Evolutionary conservation across 2,888 invertebrate species (phyloP), one percentile per base, ranked within the genome.

Genomic region (Lasius fuliginosus): DNA sequence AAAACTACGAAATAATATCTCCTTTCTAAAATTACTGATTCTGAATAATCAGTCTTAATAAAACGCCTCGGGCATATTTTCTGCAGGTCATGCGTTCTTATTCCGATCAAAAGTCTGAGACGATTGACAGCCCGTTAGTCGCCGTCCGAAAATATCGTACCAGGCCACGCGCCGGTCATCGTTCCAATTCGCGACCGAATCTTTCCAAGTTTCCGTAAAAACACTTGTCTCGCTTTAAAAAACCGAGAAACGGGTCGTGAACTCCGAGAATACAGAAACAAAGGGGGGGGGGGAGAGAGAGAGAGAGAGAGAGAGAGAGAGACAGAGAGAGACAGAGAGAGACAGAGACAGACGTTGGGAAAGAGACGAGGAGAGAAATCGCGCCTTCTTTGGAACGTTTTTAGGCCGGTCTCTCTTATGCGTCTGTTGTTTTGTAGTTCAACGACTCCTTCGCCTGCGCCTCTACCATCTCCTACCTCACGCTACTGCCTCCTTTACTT

Each of bases 381-480:
- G 87, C 76, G 83, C 82, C 79, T 84, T 88, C 84, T 82, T 84
- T 68, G 86, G 86, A 53, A 86, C 82, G 92, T 92, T 92, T 92
- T 92, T 91, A 91, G 90, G 87, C 90, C 86, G 90, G 82, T 86
- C 88, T 87, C 82, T 82, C 49, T 49, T 53, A 53, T 64, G 65
- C 85, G 85, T 85, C 91, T 86, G 87, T 91, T 89, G 87, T 91
- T 92, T 89, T 88, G 88, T 90, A 91, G 91, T 92, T 92, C 92
- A 92, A 89, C 87, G 92, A 91, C 91, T 88, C 89, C 86, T 88
- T 89, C 75, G 84, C 82, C 65, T 46, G 75, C 83, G 73, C 84
- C 77, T 85, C 83, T 74, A 36, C 83, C 85, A 69, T 83, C 87
- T 87, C 85, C n/a, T n/a, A n/a, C n/a, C 84, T 75, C 85, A 69